phyloP scores from a whole-genome alignment of 2,888 invertebrate genomes.

The Lumbricus terrestris region DNA sequence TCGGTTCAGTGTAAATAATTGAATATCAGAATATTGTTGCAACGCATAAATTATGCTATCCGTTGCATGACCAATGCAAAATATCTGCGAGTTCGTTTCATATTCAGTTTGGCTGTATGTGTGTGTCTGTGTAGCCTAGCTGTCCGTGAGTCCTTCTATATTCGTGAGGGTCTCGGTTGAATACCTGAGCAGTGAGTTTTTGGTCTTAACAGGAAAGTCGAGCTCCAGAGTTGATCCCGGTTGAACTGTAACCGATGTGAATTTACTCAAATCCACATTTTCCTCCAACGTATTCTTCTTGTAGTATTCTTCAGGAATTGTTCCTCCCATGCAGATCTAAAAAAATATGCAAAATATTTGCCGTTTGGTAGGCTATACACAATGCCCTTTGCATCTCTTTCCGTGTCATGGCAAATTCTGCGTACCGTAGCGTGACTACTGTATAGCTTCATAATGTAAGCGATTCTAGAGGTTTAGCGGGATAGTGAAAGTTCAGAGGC shows the following conservation, averaged over 20 bases:
- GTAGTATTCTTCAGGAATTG: conserved; percentile 77
- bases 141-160: background rate
- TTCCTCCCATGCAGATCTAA: conserved; percentile 78
- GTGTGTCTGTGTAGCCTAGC: background rate
- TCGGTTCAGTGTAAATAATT: no score
- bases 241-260: conserved; percentile 70
- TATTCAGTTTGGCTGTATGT: no score
- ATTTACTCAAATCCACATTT: conserved; percentile 54
- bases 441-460: no score
- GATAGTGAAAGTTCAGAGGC: no score
- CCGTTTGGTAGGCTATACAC: background rate
- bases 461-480: no score
- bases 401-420: no score
- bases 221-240: conserved; percentile 78
- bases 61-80: no score
- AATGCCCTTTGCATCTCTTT: background rate
- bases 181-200: conserved; percentile 73
- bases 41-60: no score
- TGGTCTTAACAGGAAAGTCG: conserved; percentile 70
- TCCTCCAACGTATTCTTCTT: conserved; percentile 12
- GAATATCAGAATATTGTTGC: no score
- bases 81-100: background rate
- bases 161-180: background rate
- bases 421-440: no score
- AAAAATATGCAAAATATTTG: background rate